Evolutionary conservation across 2,888 invertebrate genomes (phyloP).

Genomic region (Phalera bucephala): DNA sequence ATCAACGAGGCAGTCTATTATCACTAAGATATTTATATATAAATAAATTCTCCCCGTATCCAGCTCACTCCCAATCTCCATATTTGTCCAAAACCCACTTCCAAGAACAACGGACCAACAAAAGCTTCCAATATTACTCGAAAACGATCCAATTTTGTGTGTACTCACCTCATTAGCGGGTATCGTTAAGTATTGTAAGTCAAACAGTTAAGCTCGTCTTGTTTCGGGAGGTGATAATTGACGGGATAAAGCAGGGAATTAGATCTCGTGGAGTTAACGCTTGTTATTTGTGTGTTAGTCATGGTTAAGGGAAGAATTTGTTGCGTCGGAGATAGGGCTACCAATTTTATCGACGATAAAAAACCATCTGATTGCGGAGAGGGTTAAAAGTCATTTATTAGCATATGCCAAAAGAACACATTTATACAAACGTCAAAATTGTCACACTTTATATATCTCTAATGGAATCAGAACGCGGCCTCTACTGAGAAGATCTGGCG

Average conservation of each 20-base stretch:
- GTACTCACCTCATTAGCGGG: conserved; percentile 44
- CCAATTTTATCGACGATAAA: no score
- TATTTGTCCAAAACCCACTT: no score
- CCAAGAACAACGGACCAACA: neutral
- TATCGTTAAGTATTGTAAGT: conserved; percentile 48
- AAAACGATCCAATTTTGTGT: conserved; percentile 52
- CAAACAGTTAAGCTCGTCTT: conserved; percentile 38
- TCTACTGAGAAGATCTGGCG: no score
- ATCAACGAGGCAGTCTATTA: no score
- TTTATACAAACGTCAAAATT: no score
- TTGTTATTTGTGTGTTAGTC: conserved; percentile 31
- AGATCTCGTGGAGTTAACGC: conserved; percentile 48
- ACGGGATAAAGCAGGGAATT: conserved; percentile 62
- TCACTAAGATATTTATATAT: no score
- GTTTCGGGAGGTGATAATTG: conserved; percentile 61
- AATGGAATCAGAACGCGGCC: no score
- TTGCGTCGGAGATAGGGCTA: neutral
- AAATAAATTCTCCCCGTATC: no score
- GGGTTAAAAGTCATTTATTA: no score
- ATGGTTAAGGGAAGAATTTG: conserved; percentile 3
- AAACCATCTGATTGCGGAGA: no score
- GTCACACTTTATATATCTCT: no score
- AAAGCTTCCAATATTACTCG: conserved; percentile 63
- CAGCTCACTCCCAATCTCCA: neutral
- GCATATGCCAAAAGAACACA: no score